These are phyloP conservation scores for Linepithema humile DNA, from an alignment of 1,140 invertebrate species.

Conservation along the genomic window DNA sequence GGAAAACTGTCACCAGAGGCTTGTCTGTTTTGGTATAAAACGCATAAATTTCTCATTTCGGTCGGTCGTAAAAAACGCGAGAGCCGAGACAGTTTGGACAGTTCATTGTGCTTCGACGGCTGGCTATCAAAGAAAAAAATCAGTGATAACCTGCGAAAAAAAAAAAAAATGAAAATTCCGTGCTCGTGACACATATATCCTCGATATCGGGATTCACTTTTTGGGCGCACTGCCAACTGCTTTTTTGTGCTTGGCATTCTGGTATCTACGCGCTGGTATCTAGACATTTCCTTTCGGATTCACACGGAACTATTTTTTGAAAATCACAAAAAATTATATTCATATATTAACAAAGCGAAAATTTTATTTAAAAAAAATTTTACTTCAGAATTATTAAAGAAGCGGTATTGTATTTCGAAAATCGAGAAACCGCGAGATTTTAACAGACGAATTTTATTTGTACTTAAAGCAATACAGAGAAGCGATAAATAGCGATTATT, in stretches of 20 bases:
- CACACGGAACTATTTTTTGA: not conserved
- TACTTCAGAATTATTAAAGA: not conserved
- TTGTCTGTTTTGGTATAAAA: conserved; percentile 23
- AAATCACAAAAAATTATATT: not conserved
- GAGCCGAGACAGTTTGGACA: conserved; percentile 36
- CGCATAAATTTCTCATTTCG: conserved; percentile 56
- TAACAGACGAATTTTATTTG: not conserved
- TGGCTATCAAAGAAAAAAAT: conserved; percentile 31
- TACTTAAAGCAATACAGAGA: not conserved
- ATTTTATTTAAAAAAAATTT: not conserved
- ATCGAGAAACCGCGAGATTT: not conserved
- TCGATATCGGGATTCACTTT: conserved; percentile 66
- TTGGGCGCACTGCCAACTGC: conserved; percentile 49
- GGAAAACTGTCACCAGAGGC: conserved; percentile 21
- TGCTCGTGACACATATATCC: conserved; percentile 53
- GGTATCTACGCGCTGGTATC: not conserved
- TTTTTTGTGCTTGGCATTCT: not conserved
- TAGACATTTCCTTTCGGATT: not conserved
- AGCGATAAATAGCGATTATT: not conserved
- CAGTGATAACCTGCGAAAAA: conserved; percentile 59
- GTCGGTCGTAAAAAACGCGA: conserved; percentile 28
- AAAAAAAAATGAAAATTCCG: conserved; percentile 27
- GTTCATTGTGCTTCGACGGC: conserved; percentile 57
- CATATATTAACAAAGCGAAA: not conserved
- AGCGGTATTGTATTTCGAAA: too few species aligned